Evolutionary conservation across 2,113 vertebrate genomes (phyloP), one percentile per base, ranked within the genome.

Genomic region (Chinchilla lanigera): DNA sequence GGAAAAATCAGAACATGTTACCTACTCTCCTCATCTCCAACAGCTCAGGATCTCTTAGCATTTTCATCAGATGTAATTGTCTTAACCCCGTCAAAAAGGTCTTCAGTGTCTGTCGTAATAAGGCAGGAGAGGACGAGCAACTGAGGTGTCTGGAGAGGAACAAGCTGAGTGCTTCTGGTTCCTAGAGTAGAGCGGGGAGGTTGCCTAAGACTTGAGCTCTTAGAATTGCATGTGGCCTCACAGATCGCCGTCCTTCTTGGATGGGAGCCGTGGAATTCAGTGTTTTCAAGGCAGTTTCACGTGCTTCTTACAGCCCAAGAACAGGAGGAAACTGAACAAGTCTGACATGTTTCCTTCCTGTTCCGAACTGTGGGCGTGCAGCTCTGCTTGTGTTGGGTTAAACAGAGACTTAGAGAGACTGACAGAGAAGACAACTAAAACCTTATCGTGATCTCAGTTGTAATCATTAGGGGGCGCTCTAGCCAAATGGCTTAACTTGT

Each of bases 341-440:
- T 97, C 95, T 94, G 54, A 87, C 86, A 97, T 97, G 95, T 8
- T 96, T 97, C 97, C 96, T 97, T 96, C 97, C 95, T 97, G 47
- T 86, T 82, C 75, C 69, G 87, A 89, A 89, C 78, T 47, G 8
- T 22, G 58, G 88, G 69, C 41, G 28, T 71, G 19, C 38, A 73
- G 94, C 75, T 85, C 54, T n/a, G 0, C 95, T 83, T 75, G 88
- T 94, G 84, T 94, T 85, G 33, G 90, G 80, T 86, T 94, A 14
- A 94, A 97, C 84, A 97, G 97, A 93, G 97, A 94, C 97, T 97
- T 94, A 90, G 96, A 96, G 95, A 86, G 97, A 28, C 24, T 60
- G 86, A 61, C 60, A 93, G 41, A 95, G 85, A 94, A 89, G 97
- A 97, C 97, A 98, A 95, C 97, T 85, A 54, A 94, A 82, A 97